Evolutionary conservation across 1,140 invertebrate genomes (phyloP), one percentile per base, ranked within the genome.

Genomic region (Drosophila navojoa): DNA sequence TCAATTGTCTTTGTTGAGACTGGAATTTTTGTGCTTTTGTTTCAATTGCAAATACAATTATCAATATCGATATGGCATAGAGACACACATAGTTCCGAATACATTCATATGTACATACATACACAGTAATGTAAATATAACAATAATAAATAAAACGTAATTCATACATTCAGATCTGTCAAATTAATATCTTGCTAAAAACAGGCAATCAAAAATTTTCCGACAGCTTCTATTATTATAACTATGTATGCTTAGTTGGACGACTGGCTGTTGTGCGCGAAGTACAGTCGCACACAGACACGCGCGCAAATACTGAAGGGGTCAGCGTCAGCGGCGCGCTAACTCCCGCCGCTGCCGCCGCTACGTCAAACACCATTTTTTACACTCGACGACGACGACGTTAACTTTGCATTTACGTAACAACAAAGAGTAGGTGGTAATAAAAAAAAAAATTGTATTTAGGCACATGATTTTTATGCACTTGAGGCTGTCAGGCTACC

Each of bases 381-480:
- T 61, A 72, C 71, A 81, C 63, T 70, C 59, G 59, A 50, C 82
- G 55, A 54, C 82, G 55, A 84, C 80, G 80, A 76, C 82, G 82
- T 82, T 86, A 89, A 79, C 81, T 86, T 87, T 74, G 76, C 67
- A 69, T 86, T 89, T 89, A 89, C 84, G 84, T 89, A 89, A 89
- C 77, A 16, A 45, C 42, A 77, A 29, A 44, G 69, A 87, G 77
- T 74, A 74, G 73, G 67, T 76, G 77, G 81, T 71, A 86, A 71
- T 81, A 60, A 73, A 76, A 49, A 76, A 52, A 72, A 49, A 27
- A 32, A 32, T 1, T 10, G 32, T 70, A 69, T 76, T 79, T 69
- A 79, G 73, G 84, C 82, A 89, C 84, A 89, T 87, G 82, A 86
- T 86, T 62, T 68, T 67, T 68, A 66, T 16, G 16, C 38, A 55